A percentile compares a stretch with the other conserved stretches of the same genome.
These are phyloP conservation scores for Pandemis cinnamomeana DNA, from an alignment of 2,888 invertebrate genomes.

Conservation along the genomic window DNA sequence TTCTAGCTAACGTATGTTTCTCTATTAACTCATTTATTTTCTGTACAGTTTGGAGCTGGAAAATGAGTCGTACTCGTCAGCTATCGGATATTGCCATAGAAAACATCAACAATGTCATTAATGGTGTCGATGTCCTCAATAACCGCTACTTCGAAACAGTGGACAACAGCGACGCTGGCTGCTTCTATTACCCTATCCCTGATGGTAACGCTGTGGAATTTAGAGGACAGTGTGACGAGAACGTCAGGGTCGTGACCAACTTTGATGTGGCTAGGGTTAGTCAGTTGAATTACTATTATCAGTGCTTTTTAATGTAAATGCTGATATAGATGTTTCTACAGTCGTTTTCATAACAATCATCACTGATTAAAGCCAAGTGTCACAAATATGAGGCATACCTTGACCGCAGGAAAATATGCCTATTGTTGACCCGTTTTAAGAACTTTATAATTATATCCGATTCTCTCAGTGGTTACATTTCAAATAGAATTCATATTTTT, in stretches of 20 bases:
- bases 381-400: too few species aligned
- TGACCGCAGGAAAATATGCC: too few species aligned
- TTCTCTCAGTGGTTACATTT: too few species aligned
- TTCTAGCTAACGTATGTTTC: too few species aligned
- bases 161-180: constrained; percentile 51
- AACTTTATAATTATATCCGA: too few species aligned
- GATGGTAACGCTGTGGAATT: constrained; percentile 46
- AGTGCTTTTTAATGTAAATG: too few species aligned
- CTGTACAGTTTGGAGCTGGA: constrained; percentile 64
- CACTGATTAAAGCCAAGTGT: too few species aligned
- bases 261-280: constrained; percentile 50
- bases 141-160: constrained; percentile 52
- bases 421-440: too few species aligned
- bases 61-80: constrained; percentile 44
- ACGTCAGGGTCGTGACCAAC: constrained; percentile 45
- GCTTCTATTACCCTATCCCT: constrained; percentile 57
- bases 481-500: too few species aligned
- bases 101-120: constrained; percentile 41
- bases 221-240: constrained; percentile 43
- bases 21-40: constrained; percentile 44
- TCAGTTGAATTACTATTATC: not conserved
- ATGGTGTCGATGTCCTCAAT: constrained; percentile 48
- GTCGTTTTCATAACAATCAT: too few species aligned
- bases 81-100: constrained; percentile 25
- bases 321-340: too few species aligned